These are phyloP conservation scores for Caenorhabditis sp. DNA, from an alignment of 2,888 invertebrate species.

Conservation along the genomic window DNA sequence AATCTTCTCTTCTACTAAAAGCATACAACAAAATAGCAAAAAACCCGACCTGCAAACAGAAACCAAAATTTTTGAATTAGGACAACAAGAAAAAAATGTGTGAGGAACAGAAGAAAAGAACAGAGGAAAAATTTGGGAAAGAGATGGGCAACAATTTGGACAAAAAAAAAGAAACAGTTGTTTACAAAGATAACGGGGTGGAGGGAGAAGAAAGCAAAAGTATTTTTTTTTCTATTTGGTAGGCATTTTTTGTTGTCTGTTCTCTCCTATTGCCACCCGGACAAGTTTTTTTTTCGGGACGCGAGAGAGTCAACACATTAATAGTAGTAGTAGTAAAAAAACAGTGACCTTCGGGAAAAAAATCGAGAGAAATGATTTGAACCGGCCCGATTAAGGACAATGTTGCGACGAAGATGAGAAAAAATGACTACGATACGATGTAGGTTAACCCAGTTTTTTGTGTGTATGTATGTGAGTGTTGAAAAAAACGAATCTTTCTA, in stretches of 20 bases:
- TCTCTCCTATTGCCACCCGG: not conserved
- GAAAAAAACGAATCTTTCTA: not conserved
- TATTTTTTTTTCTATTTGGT: too few relatives aligned
- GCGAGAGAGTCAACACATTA: slow-evolving; percentile 9
- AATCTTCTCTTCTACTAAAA: not conserved
- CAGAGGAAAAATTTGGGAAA: not conserved
- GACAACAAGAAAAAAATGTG: not conserved
- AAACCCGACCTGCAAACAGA: not conserved
- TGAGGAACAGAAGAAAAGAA: not conserved
- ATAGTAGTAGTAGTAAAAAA: not conserved
- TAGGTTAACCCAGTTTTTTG: not conserved
- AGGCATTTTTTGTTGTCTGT: not conserved
- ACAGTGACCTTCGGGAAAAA: slow-evolving; percentile 30
- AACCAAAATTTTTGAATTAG: not conserved
- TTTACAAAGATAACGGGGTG: slow-evolving; percentile 31
- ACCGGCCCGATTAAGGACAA: slow-evolving; percentile 18
- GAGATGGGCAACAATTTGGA: not conserved
- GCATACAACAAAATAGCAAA: not conserved
- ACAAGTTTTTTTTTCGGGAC: slow-evolving; percentile 17
- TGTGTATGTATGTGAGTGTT: not conserved
- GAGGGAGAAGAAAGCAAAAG: slow-evolving; percentile 4
- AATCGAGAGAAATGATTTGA: not conserved
- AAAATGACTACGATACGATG: not conserved
- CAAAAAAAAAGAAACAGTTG: slow-evolving; percentile 18
- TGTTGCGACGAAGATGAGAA: not conserved